Percentiles rank a stretch among this genome's conserved stretches.
phyloP scores from a whole-genome alignment of 2,797 vertebrate species.

The Peromyscus melanophrys region DNA sequence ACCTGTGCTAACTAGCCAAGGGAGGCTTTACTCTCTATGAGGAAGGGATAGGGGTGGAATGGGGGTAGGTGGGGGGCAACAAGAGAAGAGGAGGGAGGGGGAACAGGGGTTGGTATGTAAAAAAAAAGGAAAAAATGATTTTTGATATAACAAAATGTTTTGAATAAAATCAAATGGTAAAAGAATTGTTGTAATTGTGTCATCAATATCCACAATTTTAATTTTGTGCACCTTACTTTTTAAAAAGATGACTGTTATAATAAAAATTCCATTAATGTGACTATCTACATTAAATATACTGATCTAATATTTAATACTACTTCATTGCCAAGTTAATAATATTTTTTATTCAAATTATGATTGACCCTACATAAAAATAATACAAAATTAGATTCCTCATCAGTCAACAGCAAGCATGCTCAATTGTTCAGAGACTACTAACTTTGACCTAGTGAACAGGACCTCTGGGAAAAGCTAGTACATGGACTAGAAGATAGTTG shows the following conservation, averaged over 20 bases:
- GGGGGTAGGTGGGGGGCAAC: too few species aligned
- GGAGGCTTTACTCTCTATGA: too few species aligned
- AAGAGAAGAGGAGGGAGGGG: too few species aligned
- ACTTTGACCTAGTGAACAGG: not conserved
- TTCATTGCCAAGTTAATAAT: not conserved
- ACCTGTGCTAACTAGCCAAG: too few species aligned
- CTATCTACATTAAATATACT: not conserved
- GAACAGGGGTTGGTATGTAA: too few species aligned
- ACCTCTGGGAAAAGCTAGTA: not conserved
- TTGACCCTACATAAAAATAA: not conserved
- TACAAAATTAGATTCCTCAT: not conserved
- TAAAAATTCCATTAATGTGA: slow-evolving; percentile 1
- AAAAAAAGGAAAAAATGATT: not conserved
- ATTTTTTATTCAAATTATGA: not conserved
- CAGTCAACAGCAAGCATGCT: not conserved
- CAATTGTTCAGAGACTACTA: not conserved
- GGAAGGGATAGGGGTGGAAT: too few species aligned
- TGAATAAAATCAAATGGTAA: not conserved
- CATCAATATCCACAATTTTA: not conserved
- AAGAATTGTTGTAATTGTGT: not conserved
- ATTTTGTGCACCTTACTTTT: not conserved
- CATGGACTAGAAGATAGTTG: not conserved
- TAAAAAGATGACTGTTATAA: not conserved
- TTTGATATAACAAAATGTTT: not conserved
- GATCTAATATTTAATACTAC: not conserved